Conservation (phyloP, 2,888 invertebrate species). For the Drosophila limbata region DNA sequence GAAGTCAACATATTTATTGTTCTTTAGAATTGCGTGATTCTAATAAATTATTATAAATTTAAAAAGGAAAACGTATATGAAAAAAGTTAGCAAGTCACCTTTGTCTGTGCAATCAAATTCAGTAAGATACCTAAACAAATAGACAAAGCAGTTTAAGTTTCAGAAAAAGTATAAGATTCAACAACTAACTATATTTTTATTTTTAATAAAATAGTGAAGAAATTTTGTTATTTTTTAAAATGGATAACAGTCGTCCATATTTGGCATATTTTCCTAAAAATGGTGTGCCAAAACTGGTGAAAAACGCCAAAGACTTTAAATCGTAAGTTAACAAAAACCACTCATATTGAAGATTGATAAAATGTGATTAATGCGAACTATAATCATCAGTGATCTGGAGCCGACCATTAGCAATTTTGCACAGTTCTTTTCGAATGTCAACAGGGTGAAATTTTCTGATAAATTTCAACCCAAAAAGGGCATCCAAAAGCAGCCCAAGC, state of each 20-base stretch:
- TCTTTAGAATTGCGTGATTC: neutral
- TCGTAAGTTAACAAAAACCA: neutral
- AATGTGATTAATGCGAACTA: neutral
- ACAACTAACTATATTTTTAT: neutral
- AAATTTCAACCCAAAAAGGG: neutral
- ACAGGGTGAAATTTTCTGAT: neutral
- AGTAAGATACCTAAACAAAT: neutral
- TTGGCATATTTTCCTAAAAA: neutral
- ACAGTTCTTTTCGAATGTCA: neutral
- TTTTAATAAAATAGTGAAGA: no score
- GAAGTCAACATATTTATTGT: neutral
- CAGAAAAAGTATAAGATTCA: neutral
- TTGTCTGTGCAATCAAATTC: neutral
- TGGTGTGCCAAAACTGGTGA: neutral
- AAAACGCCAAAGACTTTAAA: conserved; percentile 5
- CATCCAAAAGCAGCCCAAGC: neutral
- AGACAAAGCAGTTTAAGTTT: neutral
- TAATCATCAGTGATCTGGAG: neutral
- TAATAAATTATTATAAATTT: neutral
- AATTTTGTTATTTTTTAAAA: neutral
- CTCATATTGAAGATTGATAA: neutral
- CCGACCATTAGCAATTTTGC: neutral
- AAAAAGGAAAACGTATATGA: no score
- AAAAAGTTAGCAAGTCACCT: neutral
- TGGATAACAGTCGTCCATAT: conserved; percentile 8